phyloP scores from a whole-genome alignment of 2,113 vertebrate genomes.

The Miniopterus natalensis region DNA sequence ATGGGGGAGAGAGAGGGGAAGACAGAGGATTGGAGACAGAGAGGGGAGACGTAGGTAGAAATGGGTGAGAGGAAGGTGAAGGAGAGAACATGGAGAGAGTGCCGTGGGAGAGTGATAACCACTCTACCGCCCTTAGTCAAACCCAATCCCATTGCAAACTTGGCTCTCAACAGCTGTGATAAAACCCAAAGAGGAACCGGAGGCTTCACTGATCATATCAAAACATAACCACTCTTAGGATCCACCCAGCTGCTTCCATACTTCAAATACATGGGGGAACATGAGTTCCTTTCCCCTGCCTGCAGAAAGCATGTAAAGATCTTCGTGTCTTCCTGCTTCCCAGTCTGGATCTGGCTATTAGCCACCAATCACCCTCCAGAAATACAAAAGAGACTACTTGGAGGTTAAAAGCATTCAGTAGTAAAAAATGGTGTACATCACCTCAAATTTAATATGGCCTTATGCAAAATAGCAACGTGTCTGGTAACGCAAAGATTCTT shows the following conservation, averaged over 20 bases:
- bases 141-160: background rate
- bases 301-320: conserved; percentile 21
- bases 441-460: conserved; percentile 91
- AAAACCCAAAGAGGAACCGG: background rate
- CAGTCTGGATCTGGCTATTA: conserved; percentile 77
- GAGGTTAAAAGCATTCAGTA: conserved; percentile 88
- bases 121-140: background rate
- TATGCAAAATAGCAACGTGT: conserved; percentile 90
- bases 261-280: background rate
- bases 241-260: background rate
- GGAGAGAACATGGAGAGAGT: background rate
- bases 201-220: background rate
- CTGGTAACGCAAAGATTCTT: conserved; percentile 89
- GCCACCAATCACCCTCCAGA: conserved; percentile 85
- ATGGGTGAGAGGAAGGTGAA: background rate
- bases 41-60: background rate
- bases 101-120: background rate
- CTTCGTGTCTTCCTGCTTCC: conserved; percentile 26
- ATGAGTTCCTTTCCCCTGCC: conserved; percentile 8
- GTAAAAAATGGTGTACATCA: conserved; percentile 89
- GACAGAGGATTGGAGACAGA: background rate
- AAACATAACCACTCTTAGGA: background rate
- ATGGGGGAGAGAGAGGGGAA: too few species aligned
- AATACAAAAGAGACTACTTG: conserved; percentile 84
- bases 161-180: background rate